Percentiles rank a stretch among this genome's conserved stretches.
Evolutionary conservation across 2,888 invertebrate species (phyloP).

Genomic region (Drosophila tanythrix): DNA sequence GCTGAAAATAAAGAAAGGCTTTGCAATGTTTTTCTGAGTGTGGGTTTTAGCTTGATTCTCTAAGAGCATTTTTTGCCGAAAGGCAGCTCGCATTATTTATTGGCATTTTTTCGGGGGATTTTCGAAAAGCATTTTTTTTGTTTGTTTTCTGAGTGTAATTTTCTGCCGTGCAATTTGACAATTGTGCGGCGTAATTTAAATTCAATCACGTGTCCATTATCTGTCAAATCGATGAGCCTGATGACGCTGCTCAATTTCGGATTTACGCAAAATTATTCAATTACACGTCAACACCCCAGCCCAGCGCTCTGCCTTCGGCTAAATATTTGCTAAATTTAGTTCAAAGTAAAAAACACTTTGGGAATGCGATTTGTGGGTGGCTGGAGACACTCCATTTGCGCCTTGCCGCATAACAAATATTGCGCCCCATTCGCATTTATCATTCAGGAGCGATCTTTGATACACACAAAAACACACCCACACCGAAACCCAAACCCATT

Average conservation of each 20-base stretch:
- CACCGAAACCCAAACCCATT: background rate
- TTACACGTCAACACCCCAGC: conserved; percentile 29
- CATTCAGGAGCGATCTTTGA: conserved; percentile 43
- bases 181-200: conserved; percentile 46
- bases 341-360: conserved; percentile 9
- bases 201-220: conserved; percentile 63
- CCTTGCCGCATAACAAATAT: conserved; percentile 60
- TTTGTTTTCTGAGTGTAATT: background rate
- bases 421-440: conserved; percentile 36
- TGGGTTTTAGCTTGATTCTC: background rate
- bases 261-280: conserved; percentile 68
- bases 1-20: no score
- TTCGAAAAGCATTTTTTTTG: background rate
- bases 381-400: conserved; percentile 58
- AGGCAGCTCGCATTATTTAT: background rate
- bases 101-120: background rate
- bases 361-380: conserved; percentile 45
- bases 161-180: background rate
- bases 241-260: conserved; percentile 19
- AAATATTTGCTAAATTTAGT: conserved; percentile 9
- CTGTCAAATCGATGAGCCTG: conserved; percentile 14
- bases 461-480: background rate
- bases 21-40: background rate
- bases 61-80: background rate
- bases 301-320: background rate